A percentile compares a stretch with the other conserved stretches of the same genome.
These are phyloP conservation scores for Hermodice carunculata DNA, from an alignment of 2,888 invertebrate species.

Conservation along the genomic window DNA sequence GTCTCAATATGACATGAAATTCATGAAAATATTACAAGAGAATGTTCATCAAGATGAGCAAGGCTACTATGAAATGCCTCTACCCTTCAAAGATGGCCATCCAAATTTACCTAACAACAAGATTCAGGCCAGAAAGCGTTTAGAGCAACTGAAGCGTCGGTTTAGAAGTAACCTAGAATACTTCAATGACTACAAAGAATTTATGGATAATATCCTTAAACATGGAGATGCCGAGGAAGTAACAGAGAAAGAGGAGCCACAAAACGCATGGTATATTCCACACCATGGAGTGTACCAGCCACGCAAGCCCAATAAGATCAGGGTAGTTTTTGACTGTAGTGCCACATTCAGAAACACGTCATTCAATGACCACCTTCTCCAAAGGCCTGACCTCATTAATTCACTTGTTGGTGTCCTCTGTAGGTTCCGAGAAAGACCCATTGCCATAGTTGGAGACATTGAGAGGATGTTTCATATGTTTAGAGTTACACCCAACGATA, in stretches of 20 bases:
- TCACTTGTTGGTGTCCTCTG: conserved; percentile 20
- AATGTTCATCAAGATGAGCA: not conserved
- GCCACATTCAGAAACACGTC: conserved; percentile 21
- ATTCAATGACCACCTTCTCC: conserved; percentile 28
- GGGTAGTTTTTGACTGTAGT: conserved; percentile 35
- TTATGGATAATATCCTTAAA: conserved; percentile 7
- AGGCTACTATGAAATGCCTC: conserved; percentile 10
- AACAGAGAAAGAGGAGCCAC: not conserved
- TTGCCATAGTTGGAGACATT: conserved; percentile 33
- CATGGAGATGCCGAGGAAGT: conserved; percentile 11
- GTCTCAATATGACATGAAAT: not conserved
- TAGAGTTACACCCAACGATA: conserved; percentile 12
- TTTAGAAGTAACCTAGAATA: not conserved
- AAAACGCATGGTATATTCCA: conserved; percentile 16
- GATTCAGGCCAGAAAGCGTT: not conserved
- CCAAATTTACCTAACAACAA: conserved; percentile 9
- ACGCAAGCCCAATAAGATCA: conserved; percentile 20
- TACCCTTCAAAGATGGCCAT: conserved; percentile 6
- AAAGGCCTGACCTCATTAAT: conserved; percentile 32
- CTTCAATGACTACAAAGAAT: not conserved
- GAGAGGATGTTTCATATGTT: conserved; percentile 36
- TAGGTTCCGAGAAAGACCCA: conserved; percentile 25
- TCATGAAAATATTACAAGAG: not conserved
- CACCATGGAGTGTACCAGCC: conserved; percentile 26
- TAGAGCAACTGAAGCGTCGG: not conserved